Base-by-base conservation (phyloP, 92 coral and sea anemone genomes). In the Pocillopora meandrina region DNA sequence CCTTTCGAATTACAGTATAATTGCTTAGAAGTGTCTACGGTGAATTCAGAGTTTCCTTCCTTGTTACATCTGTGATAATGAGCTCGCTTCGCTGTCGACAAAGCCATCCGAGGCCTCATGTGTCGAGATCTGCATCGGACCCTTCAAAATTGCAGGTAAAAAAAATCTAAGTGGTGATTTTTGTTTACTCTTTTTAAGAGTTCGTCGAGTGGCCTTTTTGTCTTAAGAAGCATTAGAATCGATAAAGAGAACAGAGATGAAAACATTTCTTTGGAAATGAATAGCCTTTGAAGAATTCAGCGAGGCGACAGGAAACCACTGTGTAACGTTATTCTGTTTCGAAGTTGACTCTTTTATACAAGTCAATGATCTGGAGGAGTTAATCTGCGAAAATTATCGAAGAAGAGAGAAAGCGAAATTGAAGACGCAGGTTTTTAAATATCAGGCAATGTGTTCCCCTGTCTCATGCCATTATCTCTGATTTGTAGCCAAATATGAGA, bases 101-200 rank as follows among this genome's bases (percentile, higher is more conserved):
- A 58, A 81, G 85, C 34, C 31, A 57, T 81, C 85, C 77, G 52
- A 26, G 31, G 31, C 31, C 31, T 20, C 56, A 76, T 35, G 65
- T 17, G 19, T 9, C 33, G 34, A 56, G 85, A 70, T 11, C 85
- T 21, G 36, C 34, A n/a, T 70, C 85, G 33, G 76, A 59, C 42
- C 69, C 77, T 5, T 20, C 76, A 7, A 72, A 35, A 57, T 23
- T 26, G 34, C 85, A 81, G 85, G 85, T 81, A 71, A 79, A 47
- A 47, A 16, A 23, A 35, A 59, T 42, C 4, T 1, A 42, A 42
- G 7, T 42, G 52, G 52, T 42, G 52, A 5, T 76, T 15, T 35
- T 69, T 70, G 52, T 69, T 81, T 59, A 56, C 59, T 35, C 31
- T 70, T 10, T 49, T 59, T 12, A 70, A 57, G 20, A 56, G 35